These are phyloP conservation scores for Conchocele bisecta DNA, from an alignment of 2,888 invertebrate species.

Conservation along the genomic window DNA sequence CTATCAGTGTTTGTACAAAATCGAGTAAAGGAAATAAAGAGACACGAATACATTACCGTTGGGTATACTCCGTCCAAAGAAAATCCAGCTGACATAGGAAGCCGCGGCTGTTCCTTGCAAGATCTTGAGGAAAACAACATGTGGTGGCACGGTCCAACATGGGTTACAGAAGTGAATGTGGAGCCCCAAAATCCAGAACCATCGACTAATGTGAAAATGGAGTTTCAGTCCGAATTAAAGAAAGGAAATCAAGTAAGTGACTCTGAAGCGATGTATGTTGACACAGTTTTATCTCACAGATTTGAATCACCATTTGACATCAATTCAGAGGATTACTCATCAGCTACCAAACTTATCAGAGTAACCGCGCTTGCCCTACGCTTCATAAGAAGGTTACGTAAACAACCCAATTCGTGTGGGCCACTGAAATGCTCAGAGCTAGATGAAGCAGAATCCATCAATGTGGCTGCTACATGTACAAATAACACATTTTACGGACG, in stretches of 20 bases:
- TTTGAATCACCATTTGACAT: neutral
- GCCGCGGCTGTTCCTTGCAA: neutral
- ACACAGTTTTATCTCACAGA: too few species aligned
- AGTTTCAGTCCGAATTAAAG: neutral
- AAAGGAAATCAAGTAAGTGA: neutral
- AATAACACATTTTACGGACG: neutral
- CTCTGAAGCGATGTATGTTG: neutral
- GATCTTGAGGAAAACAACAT: neutral
- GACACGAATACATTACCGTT: neutral
- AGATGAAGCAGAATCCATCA: neutral
- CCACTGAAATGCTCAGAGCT: neutral
- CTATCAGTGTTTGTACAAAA: conserved; percentile 2
- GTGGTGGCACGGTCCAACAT: conserved; percentile 9
- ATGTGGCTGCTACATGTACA: conserved; percentile 12
- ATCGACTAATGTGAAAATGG: neutral
- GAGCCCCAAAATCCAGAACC: neutral
- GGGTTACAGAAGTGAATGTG: neutral
- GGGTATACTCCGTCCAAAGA: neutral
- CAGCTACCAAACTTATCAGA: conserved; percentile 18
- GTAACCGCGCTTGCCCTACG: conserved; percentile 23
- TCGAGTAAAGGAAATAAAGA: neutral
- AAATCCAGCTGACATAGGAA: conserved; percentile 8
- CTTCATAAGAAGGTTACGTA: conserved; percentile 18
- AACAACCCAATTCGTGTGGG: neutral
- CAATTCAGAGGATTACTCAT: neutral